These are phyloP conservation scores for Megalonaias nervosa DNA, from an alignment of 1,140 invertebrate species.

Conservation along the genomic window DNA sequence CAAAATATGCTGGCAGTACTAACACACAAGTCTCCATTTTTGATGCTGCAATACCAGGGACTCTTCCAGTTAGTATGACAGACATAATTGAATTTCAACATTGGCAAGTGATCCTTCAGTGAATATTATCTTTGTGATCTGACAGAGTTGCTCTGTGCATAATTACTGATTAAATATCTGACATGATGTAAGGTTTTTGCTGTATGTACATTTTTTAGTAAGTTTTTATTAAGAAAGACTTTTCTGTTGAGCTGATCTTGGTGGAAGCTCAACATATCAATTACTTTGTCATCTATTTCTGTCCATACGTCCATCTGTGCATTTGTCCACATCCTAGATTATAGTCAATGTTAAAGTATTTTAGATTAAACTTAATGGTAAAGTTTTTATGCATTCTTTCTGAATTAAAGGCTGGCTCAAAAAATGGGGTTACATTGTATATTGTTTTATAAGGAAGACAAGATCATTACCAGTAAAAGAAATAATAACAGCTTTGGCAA, in stretches of 20 bases:
- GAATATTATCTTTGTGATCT: background rate
- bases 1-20: conserved; percentile 80
- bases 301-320: too few species aligned
- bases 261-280: background rate
- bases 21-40: conserved; percentile 91
- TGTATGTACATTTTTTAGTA: background rate
- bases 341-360: too few species aligned
- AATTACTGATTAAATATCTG: background rate
- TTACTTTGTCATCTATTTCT: too few species aligned
- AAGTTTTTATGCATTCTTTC: too few species aligned
- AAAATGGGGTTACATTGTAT: too few species aligned
- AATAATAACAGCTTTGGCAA: too few species aligned
- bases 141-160: background rate
- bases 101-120: background rate
- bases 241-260: background rate
- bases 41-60: conserved; percentile 95
- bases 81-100: background rate
- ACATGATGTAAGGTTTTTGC: background rate
- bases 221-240: background rate
- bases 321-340: too few species aligned
- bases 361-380: too few species aligned
- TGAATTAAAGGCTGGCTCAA: too few species aligned
- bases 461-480: too few species aligned
- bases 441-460: too few species aligned
- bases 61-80: conserved; percentile 81